Percentiles rank a stretch among this genome's conserved stretches.
Evolutionary conservation across 2,113 vertebrate species (phyloP).

Genomic region (Scomber scombrus): DNA sequence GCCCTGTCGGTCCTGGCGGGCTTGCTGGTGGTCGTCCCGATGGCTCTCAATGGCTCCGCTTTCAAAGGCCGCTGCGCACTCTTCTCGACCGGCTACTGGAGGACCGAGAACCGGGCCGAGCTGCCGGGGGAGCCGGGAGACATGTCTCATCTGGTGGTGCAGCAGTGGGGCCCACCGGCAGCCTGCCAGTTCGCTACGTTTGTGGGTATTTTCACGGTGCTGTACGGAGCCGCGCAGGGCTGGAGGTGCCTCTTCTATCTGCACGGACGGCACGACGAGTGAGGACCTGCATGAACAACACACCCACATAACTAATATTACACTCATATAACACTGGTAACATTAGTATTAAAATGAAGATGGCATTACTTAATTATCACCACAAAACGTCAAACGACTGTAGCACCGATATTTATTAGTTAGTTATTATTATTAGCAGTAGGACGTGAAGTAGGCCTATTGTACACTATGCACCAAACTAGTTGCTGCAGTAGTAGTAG

Average conservation of each 20-base stretch:
- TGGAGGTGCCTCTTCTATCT: slow-evolving; percentile 87
- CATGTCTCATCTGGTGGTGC: slow-evolving; percentile 78
- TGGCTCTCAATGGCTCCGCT: slow-evolving; percentile 86
- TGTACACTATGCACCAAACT: no score
- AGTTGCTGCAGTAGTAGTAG: no score
- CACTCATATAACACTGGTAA: neutral
- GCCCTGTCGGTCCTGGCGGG: slow-evolving; percentile 80
- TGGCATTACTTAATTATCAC: no score
- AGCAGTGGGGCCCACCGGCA: slow-evolving; percentile 84
- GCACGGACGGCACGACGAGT: slow-evolving; percentile 87
- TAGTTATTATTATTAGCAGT: no score
- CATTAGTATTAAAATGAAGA: neutral
- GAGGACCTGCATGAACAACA: slow-evolving; percentile 48
- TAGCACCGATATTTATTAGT: no score
- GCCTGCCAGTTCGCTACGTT: slow-evolving; percentile 87
- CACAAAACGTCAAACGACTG: no score
- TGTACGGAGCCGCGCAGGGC: slow-evolving; percentile 86
- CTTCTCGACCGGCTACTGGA: slow-evolving; percentile 85
- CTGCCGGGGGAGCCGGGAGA: slow-evolving; percentile 40
- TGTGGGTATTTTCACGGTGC: slow-evolving; percentile 86
- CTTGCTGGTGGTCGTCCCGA: slow-evolving; percentile 85
- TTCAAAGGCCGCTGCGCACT: slow-evolving; percentile 87
- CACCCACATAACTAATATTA: neutral
- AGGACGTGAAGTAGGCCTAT: no score
- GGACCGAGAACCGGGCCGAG: slow-evolving; percentile 69